Evolutionary conservation across 2,113 vertebrate genomes (phyloP).

Genomic region (Peromyscus polionotus): DNA sequence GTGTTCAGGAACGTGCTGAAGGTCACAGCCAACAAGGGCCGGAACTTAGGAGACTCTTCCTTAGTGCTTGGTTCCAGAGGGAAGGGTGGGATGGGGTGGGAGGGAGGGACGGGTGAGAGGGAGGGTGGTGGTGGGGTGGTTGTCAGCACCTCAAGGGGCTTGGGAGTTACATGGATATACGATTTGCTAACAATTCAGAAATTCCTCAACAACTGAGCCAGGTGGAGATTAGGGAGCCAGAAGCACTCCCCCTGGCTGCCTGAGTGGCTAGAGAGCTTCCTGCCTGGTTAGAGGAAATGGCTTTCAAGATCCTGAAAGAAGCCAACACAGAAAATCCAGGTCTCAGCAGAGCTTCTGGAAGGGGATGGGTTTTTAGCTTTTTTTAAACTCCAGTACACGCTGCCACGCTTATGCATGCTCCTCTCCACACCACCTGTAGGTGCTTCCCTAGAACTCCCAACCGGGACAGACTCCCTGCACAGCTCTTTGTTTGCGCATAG

Average conservation of each 20-base stretch:
- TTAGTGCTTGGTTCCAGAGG: not conserved
- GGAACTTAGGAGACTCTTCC: not conserved
- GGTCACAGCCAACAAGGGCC: not conserved
- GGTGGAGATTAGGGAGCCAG: not conserved
- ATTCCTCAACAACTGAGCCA: not conserved
- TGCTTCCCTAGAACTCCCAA: conserved; percentile 18
- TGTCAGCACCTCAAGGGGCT: no score
- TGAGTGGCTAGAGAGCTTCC: not conserved
- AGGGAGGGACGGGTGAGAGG: not conserved
- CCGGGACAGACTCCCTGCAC: not conserved
- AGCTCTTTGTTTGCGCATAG: conserved; percentile 20
- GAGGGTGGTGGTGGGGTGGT: not conserved
- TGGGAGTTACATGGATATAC: not conserved
- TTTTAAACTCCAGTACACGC: not conserved
- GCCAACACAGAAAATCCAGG: not conserved
- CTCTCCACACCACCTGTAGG: not conserved
- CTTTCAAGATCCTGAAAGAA: conserved; percentile 32
- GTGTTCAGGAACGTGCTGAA: not conserved
- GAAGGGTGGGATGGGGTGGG: not conserved
- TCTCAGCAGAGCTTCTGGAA: not conserved
- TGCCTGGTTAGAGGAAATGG: not conserved
- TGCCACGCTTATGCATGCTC: not conserved
- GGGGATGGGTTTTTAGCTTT: not conserved
- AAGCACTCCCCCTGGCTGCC: not conserved
- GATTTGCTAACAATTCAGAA: conserved; percentile 38